These are phyloP conservation scores for Parazoanthus swiftii DNA, from an alignment of 92 coral and sea anemone genomes.

Conservation along the genomic window DNA sequence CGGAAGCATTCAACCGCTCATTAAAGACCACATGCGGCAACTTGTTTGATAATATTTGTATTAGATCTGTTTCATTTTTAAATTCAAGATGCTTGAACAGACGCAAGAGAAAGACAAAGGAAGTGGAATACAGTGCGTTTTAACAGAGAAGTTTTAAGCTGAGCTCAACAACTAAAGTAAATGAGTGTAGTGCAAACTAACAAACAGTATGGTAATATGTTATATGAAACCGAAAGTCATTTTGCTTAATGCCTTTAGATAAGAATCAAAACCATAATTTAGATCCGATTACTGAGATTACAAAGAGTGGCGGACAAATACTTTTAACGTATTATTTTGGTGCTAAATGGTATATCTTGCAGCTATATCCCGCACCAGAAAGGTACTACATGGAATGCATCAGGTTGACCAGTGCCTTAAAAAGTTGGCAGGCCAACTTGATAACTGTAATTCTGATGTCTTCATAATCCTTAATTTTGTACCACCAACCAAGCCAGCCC, in stretches of 20 bases:
- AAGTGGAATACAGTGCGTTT: neutral
- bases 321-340: too few species aligned
- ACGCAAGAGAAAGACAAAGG: too few species aligned
- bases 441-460: too few species aligned
- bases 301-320: neutral
- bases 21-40: constrained; percentile 11
- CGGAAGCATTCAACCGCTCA: constrained; percentile 5
- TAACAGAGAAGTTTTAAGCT: neutral
- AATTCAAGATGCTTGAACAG: neutral
- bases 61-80: neutral
- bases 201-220: neutral
- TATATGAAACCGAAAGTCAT: neutral
- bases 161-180: neutral
- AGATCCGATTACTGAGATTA: neutral
- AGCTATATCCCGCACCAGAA: too few species aligned
- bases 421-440: too few species aligned
- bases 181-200: neutral
- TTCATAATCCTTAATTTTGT: neutral
- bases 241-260: neutral
- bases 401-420: too few species aligned
- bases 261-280: neutral
- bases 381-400: too few species aligned
- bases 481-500: neutral
- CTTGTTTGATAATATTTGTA: neutral
- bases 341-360: too few species aligned